Base-by-base conservation (phyloP, 2,113 vertebrate species). In the Natator depressus region DNA sequence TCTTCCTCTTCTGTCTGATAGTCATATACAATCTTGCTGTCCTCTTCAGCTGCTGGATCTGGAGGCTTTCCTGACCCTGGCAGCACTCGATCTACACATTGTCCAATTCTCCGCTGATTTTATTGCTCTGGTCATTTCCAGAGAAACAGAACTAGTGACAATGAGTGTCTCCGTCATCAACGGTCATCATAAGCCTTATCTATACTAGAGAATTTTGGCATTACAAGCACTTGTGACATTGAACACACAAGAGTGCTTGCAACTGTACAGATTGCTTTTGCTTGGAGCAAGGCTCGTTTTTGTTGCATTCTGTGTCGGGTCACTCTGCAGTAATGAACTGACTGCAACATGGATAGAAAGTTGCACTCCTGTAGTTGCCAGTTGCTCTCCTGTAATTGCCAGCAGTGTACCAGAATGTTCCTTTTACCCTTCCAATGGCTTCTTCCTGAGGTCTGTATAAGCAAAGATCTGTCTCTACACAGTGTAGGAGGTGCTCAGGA, bases 1-100 rank as follows among this genome's bases (percentile, higher is more conserved):
- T 62, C 76, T 78, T 86, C 29, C 50, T 82, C 55, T 57, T 69
- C 29, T 65, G 59, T n/a, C 62, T 35, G 35, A 69, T 69, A 3
- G 16, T n/a, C 7, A 19, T 9, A 8, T n/a, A n/a, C 89, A 93
- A 89, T 80, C 82, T 80, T 84, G 62, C 0, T 85, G 80, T 94
- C 49, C 72, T 89, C 80, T 59, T 86, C 5, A 47, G 29, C 86
- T 89, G 65, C 14, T 0, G 4, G 2, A 1, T 0, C 2, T 42
- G 25, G 38, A 91, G 54, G 50, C 76, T 85, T 0, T 0, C 35
- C 27, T n/a, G 81, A 51, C 3, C 14, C 14, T 12, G 10, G 62
- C 31, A 69, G 62, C 31, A 69, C 62, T 69, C 9, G 35, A 69
- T 69, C 16, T 65, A 65, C 29, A 35, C 14, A 65, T 6, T 65